Evolutionary conservation across 2,113 vertebrate genomes (phyloP).

Genomic region (Callithrix jacchus): DNA sequence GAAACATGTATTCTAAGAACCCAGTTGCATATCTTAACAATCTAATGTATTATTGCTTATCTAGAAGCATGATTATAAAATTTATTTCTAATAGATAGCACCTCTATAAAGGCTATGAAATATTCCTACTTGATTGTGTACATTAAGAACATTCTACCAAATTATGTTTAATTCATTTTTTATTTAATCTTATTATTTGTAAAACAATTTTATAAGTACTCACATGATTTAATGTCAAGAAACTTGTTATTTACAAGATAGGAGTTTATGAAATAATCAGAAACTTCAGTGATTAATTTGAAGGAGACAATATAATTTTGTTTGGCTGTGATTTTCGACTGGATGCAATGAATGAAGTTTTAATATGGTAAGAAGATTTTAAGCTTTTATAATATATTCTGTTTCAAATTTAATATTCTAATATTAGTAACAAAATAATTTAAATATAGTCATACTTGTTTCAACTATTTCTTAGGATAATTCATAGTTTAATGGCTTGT

Average conservation of each 20-base stretch:
- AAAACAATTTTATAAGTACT: not conserved
- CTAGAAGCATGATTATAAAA: not conserved
- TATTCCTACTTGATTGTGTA: not conserved
- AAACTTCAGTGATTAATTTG: not conserved
- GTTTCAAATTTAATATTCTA: not conserved
- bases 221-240: not conserved
- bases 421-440: not conserved
- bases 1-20: not conserved
- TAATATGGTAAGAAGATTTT: not conserved
- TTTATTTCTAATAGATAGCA: not conserved
- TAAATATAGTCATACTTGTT: not conserved
- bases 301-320: not conserved
- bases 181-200: not conserved
- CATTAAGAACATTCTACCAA: not conserved
- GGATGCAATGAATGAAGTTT: not conserved
- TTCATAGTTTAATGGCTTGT: not conserved
- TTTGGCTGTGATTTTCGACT: not conserved
- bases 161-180: constrained; percentile 11
- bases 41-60: not conserved
- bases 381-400: not conserved
- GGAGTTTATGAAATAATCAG: not conserved
- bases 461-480: not conserved
- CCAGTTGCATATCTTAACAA: not conserved
- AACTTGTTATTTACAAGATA: not conserved
- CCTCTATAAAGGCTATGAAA: not conserved